phyloP scores from a whole-genome alignment of 2,113 vertebrate genomes.

The Euleptes europaea region DNA sequence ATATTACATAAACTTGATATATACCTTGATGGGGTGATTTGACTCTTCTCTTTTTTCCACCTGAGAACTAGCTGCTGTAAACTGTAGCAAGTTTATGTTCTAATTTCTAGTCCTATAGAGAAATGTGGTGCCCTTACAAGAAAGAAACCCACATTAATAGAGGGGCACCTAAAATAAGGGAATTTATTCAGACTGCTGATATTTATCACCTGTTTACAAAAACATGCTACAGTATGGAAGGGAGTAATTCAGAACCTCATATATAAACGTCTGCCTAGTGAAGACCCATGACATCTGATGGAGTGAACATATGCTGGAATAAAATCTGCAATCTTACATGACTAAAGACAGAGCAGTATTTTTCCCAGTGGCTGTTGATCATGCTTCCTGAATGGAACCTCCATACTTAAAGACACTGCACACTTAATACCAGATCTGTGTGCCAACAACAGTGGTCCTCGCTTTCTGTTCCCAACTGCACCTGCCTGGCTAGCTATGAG shows the following conservation, averaged over 20 bases:
- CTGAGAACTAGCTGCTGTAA: neutral
- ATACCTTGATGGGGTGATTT: too few species aligned
- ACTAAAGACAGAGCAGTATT: neutral
- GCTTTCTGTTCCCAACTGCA: neutral
- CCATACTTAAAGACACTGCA: neutral
- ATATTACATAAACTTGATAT: neutral
- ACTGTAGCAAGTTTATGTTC: neutral
- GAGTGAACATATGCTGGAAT: too few species aligned
- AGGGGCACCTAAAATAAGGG: neutral
- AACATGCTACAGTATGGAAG: neutral
- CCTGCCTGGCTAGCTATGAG: neutral
- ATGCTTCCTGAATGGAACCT: neutral
- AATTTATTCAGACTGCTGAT: neutral
- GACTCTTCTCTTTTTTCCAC: neutral
- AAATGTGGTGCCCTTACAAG: too few species aligned
- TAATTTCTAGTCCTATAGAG: neutral
- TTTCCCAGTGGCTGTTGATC: neutral
- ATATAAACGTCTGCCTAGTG: too few species aligned
- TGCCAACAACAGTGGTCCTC: neutral
- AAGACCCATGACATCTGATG: too few species aligned
- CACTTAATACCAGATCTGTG: neutral
- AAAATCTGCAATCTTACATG: neutral
- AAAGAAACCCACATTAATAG: neutral
- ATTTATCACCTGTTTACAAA: neutral
- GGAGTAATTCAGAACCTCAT: too few species aligned